Evolutionary conservation across 92 coral and sea anemone species (phyloP).

Genomic region (Epizoanthus rinbou): DNA sequence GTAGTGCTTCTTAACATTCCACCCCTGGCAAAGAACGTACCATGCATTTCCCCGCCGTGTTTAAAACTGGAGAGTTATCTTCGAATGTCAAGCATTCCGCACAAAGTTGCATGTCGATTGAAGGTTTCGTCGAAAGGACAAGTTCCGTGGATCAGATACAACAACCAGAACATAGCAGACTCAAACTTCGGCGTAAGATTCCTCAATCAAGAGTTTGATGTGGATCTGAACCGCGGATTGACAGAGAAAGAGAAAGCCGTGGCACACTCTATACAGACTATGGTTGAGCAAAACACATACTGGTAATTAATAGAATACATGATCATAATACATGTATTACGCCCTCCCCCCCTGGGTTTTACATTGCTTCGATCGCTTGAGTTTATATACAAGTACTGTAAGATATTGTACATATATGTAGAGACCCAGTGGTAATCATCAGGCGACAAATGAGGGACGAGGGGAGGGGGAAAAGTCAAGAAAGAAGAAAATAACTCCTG

Average conservation of each 20-base stretch:
- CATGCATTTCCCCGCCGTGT: slow-evolving; percentile 63
- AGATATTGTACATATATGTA: too few species aligned
- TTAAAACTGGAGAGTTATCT: slow-evolving; percentile 74
- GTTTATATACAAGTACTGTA: too few species aligned
- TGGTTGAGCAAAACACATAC: slow-evolving; percentile 75
- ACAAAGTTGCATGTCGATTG: slow-evolving; percentile 60
- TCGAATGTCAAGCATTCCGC: slow-evolving; percentile 67
- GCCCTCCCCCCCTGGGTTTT: too few species aligned
- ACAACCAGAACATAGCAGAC: slow-evolving; percentile 65
- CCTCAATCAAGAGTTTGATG: slow-evolving; percentile 70
- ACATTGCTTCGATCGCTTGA: too few species aligned
- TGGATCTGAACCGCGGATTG: slow-evolving; percentile 60
- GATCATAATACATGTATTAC: background rate
- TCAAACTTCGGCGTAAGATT: slow-evolving; percentile 75
- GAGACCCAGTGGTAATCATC: too few species aligned
- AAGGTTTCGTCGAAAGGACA: slow-evolving; percentile 66
- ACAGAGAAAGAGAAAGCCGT: slow-evolving; percentile 55
- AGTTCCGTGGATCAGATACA: slow-evolving; percentile 76
- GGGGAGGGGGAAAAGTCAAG: too few species aligned
- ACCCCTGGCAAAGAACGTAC: slow-evolving; percentile 57
- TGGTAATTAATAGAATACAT: slow-evolving; percentile 48
- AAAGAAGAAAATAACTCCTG: too few species aligned
- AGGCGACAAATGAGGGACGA: too few species aligned
- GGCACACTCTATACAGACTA: slow-evolving; percentile 57
- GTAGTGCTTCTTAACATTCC: slow-evolving; percentile 62